Percentiles rank a stretch among this genome's conserved stretches.
phyloP scores from a whole-genome alignment of 1,140 invertebrate species.

The Chlorops oryzae region DNA sequence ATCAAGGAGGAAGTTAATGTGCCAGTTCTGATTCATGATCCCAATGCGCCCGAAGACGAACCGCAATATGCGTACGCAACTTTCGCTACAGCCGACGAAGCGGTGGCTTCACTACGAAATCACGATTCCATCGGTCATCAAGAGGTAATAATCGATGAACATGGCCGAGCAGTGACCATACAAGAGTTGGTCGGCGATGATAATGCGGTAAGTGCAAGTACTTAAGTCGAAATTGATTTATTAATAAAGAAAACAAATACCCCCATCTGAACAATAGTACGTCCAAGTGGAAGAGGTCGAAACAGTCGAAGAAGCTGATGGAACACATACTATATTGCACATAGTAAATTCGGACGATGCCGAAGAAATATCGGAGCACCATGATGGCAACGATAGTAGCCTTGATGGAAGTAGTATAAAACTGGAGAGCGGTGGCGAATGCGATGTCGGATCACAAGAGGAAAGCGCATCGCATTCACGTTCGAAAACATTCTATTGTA shows the following conservation, averaged over 20 bases:
- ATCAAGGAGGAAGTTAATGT: constrained; percentile 36
- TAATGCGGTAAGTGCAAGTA: too few relatives aligned
- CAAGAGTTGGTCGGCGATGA: constrained; percentile 33
- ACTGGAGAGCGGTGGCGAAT: constrained; percentile 16
- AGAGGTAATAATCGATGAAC: constrained; percentile 43
- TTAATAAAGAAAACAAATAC: too few relatives aligned
- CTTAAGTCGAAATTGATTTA: too few relatives aligned
- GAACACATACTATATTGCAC: constrained; percentile 40
- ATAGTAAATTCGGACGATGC: constrained; percentile 34
- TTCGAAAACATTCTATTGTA: constrained; percentile 40
- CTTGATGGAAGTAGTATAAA: constrained; percentile 21
- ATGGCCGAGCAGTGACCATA: constrained; percentile 38
- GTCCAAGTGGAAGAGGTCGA: constrained; percentile 41
- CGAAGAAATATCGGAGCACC: not conserved
- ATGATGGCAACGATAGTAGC: constrained; percentile 11
- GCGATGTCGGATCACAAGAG: too few relatives aligned
- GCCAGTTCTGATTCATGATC: constrained; percentile 34
- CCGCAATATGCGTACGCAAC: constrained; percentile 36
- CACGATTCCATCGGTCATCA: constrained; percentile 30
- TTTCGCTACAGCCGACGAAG: constrained; percentile 29
- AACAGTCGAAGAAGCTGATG: constrained; percentile 39
- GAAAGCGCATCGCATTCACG: constrained; percentile 18
- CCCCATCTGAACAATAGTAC: too few relatives aligned
- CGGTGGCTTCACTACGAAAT: constrained; percentile 27
- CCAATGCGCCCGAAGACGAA: constrained; percentile 17